phyloP scores from a whole-genome alignment of 2,113 vertebrate species.

The Nycticorax nycticorax region DNA sequence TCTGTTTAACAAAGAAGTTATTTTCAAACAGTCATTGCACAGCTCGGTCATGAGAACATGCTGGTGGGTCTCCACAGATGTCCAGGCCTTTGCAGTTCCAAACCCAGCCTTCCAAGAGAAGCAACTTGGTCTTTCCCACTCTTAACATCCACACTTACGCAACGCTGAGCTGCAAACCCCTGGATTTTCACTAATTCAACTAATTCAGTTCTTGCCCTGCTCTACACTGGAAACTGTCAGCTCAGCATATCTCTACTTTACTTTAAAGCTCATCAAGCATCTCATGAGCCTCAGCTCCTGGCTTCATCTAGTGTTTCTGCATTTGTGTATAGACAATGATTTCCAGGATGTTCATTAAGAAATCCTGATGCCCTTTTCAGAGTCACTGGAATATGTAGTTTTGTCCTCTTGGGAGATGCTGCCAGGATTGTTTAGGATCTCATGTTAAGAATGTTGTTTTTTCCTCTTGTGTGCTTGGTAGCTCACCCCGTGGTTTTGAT shows the following conservation, averaged over 20 bases:
- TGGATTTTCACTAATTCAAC: neutral
- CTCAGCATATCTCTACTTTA: neutral
- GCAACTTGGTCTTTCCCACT: neutral
- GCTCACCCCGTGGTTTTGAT: neutral
- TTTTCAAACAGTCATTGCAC: neutral
- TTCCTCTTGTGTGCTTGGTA: neutral
- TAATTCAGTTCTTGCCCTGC: neutral
- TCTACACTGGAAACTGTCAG: neutral
- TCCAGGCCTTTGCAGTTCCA: neutral
- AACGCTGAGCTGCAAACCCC: neutral
- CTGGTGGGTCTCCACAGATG: neutral
- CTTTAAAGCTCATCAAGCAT: neutral
- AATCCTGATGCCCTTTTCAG: neutral
- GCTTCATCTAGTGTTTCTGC: neutral
- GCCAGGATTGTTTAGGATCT: conserved; percentile 8
- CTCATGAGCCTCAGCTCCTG: neutral
- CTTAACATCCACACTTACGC: neutral
- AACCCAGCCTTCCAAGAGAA: neutral
- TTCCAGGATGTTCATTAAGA: neutral
- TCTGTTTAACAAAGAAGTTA: neutral
- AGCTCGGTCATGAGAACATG: neutral
- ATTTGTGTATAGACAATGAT: neutral
- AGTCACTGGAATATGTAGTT: neutral
- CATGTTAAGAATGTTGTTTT: neutral
- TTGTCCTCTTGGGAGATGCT: neutral